These are phyloP conservation scores for Tricholauxania praeusta DNA, from an alignment of 2,888 invertebrate genomes.

Conservation along the genomic window DNA sequence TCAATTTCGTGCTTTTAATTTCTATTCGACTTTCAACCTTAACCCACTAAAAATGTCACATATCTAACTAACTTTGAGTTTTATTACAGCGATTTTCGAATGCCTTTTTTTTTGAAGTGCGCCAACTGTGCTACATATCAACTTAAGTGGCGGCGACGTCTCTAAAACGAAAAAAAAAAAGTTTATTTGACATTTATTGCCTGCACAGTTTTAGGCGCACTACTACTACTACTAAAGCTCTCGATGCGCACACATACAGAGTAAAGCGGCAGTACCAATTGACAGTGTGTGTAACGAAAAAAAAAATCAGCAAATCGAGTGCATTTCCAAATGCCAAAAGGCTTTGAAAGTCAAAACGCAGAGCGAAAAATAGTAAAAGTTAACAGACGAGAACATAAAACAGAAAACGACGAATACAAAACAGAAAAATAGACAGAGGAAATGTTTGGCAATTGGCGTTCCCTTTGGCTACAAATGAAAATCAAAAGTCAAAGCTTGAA, in stretches of 20 bases:
- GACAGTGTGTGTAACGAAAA: no score
- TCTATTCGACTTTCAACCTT: no score
- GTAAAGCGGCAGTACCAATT: no score
- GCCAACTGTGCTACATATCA: no score
- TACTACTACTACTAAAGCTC: no score
- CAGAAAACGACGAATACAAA: background rate
- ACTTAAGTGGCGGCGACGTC: background rate
- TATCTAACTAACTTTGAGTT: no score
- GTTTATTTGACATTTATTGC: conserved; percentile 14
- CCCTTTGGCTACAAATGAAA: background rate
- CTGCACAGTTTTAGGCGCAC: background rate
- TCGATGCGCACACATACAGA: no score
- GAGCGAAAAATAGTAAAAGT: background rate
- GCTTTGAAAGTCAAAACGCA: conserved; percentile 3
- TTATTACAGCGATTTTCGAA: no score
- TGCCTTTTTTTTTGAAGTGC: no score
- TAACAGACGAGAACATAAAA: background rate
- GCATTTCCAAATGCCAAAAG: background rate
- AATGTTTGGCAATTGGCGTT: conserved; percentile 1
- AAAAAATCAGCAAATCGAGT: no score
- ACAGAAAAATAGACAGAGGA: background rate
- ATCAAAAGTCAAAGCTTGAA: conserved; percentile 8
- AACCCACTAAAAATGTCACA: no score
- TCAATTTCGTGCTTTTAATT: no score
- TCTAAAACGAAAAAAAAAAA: background rate